phyloP scores from a whole-genome alignment of 92 coral and sea anemone species.

The Chrysogorgia sp. region DNA sequence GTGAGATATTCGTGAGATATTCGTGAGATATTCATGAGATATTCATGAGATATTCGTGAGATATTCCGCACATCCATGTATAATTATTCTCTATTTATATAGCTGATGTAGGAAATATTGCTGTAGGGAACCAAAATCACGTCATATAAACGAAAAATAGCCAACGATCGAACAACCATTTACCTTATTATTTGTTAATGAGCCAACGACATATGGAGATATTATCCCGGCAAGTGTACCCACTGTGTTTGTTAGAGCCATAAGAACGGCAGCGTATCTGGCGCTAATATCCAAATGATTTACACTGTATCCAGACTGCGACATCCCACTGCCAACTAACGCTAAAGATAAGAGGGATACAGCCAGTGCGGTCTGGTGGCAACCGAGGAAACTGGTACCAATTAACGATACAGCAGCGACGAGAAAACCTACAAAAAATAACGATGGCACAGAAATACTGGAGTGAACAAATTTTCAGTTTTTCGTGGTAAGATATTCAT shows the following conservation, averaged over 20 bases:
- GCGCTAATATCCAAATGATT: conserved; percentile 93
- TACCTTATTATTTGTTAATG: conserved; percentile 80
- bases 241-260: conserved; percentile 84
- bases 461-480: too few relatives aligned
- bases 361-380: conserved; percentile 70
- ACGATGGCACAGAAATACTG: too few relatives aligned
- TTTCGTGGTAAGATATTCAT: too few relatives aligned
- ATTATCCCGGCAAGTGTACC: conserved; percentile 85
- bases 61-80: too few relatives aligned
- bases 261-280: conserved; percentile 88
- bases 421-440: conserved; percentile 66
- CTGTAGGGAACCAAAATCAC: too few relatives aligned
- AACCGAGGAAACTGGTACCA: conserved; percentile 85
- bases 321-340: conserved; percentile 63
- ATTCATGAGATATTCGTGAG: too few relatives aligned
- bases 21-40: too few relatives aligned
- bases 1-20: too few relatives aligned
- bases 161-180: too few relatives aligned
- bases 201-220: conserved; percentile 82
- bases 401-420: conserved; percentile 81
- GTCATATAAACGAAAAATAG: too few relatives aligned
- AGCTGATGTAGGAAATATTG: too few relatives aligned
- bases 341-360: conserved; percentile 80
- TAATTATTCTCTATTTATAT: too few relatives aligned
- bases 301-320: conserved; percentile 63